Evolutionary conservation across 2,113 vertebrate species (phyloP).

Genomic region (Ceuthmochares aereus): DNA sequence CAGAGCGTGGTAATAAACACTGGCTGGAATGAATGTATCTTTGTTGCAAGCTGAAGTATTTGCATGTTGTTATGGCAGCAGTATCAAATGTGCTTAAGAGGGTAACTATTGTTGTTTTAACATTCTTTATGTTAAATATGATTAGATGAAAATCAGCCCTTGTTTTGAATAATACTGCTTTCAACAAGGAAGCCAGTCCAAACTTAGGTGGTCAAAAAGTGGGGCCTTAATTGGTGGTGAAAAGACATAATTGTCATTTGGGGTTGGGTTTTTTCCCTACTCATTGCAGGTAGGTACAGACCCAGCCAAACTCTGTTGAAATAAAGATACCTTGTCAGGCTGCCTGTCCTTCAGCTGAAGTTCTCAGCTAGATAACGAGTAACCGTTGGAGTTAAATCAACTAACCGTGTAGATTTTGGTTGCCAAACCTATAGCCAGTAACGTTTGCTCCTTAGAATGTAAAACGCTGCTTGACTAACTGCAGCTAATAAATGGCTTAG

Average conservation of each 20-base stretch:
- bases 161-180: not conserved
- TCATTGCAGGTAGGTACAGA: not conserved
- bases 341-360: not conserved
- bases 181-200: not conserved
- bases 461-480: not conserved
- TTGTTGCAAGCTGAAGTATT: constrained; percentile 14
- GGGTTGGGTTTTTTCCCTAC: not conserved
- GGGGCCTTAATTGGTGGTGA: not conserved
- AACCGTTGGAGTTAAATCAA: not conserved
- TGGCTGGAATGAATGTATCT: not conserved
- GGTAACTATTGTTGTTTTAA: constrained; percentile 7
- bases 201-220: not conserved
- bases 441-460: accelerated
- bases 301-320: not conserved
- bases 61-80: constrained; percentile 44
- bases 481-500: constrained; percentile 10
- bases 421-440: not conserved
- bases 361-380: not conserved
- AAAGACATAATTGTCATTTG: not conserved
- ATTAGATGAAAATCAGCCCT: not conserved
- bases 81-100: not conserved
- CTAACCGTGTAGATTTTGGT: not conserved
- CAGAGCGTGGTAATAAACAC: not conserved
- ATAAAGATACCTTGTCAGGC: not conserved
- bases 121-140: not conserved